Evolutionary conservation across 1,140 invertebrate genomes (phyloP), one percentile per base, ranked within the genome.

Genomic region (Pseudomyrmex flavicornis): DNA sequence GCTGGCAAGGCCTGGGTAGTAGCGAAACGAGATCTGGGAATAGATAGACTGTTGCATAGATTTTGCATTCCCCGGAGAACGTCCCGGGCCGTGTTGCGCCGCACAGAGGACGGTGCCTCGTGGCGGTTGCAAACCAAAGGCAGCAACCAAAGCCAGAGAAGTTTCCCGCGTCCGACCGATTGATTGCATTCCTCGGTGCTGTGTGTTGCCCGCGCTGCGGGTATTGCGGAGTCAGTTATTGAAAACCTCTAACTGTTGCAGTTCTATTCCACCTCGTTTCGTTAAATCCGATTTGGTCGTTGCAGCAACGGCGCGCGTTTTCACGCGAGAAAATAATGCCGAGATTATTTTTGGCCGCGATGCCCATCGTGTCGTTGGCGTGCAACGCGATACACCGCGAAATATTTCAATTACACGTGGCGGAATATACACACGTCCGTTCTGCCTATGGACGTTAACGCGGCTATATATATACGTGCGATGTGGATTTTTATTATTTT

Each of bases 1-100:
- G 52, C 22, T 52, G 9, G 15, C 69, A 15, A 46, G 17, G 52
- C 15, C 48, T 15, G n/a, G n/a, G 35, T 17, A 10, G 52, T 13
- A 10, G 63, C 7, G 66, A 22, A 69, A 59, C 46, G 52, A n/a
- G 83, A 13, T 44, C 50, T 74, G 66, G 77, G 82, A 88, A 83
- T 88, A 85, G 77, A 74, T 56, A 85, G 77, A 74, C 61, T 77
- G 82, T 87, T 87, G 84, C 86, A 62, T 66, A 75, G 85, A 88
- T 89, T 90, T 90, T 82, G 85, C 90, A 90, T 92, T 92, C 89
- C 63, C 79, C 61, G 65, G 65, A 44, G 58, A 82, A 84, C 86
- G 85, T 80, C 22, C 66, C n/a, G 58, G 10, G 15, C 48, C 17
- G 17, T 58, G 69, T 61, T 62, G 5, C 69, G 46, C 48, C 54